Evolutionary conservation across 2,797 vertebrate species (phyloP), one percentile per base, ranked within the genome.

Genomic region (Cirrhinus mrigala): DNA sequence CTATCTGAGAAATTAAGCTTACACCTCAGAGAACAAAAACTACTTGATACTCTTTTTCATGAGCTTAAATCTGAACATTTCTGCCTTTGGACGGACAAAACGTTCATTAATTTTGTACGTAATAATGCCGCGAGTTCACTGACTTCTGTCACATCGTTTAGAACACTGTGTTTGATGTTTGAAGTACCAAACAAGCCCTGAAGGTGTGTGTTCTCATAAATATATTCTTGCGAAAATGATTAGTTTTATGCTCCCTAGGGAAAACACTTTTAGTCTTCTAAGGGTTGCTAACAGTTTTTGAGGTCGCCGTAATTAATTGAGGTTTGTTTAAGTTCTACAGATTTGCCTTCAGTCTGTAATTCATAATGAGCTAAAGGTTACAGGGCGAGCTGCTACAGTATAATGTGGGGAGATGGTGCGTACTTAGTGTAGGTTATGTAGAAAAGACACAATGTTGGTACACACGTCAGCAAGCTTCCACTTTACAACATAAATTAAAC

Each of bases 131-230:
- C 8, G 33, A 77, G 74, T 85, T 85, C 70, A 80, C 40, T 82
- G n/a, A 79, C 87, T 76, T 87, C 83, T 89, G 76, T 82, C 87
- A 82, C 85, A 60, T 70, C 40, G 54, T 16, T 78, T 81, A 33
- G 74, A 78, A 82, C 70, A 81, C 80, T 85, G 58, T 60, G 81
- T 76, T 73, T 90, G 75, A 88, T 79, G 82, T 88, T 87, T 80
- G 20, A 56, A 44, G 56, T 15, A 20, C n/a, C 6, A 52, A 69
- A 69, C 73, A 54, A 69, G 74, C 18, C 74, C 82, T 69, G 22
- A 68, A 68, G 82, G 62, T 69, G 73, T 52, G 24, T 75, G 46
- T 52, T 24, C 46, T 75, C 60, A 66, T 76, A 64, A 54, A 69
- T 68, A 22, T 48, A 22, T 18, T 58, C 37, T 66, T 40, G 50